Evolutionary conservation across 2,113 vertebrate species (phyloP), one percentile per base, ranked within the genome.

Genomic region (Cynocephalus volans): DNA sequence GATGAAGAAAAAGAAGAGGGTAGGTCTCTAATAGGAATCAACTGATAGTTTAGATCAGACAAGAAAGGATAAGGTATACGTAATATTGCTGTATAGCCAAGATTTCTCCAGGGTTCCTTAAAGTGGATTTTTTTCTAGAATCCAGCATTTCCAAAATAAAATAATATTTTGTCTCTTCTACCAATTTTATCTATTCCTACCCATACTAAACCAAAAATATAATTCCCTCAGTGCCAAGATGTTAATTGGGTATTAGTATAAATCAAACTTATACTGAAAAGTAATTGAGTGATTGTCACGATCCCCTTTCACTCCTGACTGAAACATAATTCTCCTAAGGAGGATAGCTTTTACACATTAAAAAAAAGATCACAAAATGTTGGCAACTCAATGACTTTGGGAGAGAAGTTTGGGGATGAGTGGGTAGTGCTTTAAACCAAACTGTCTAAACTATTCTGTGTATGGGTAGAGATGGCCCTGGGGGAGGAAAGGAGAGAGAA

Each of bases 181-280:
- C 58, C 65, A 65, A 85, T 84, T 84, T 79, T 33, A 31, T 65
- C 6, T 70, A 64, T 64, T 70, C 31, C 21, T 62, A 64, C 2
- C 18, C 24, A 62, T 31, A 85, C 41, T 45, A 76, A 79, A 88
- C 45, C 56, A 92, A 95, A 69, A 88, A 33, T 24, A 70, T 56
- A 60, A 80, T 80, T 79, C 14, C 14, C 36, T 76, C 33, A n/a
- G 24, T 41, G 28, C 8, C 33, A 83, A 83, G 31, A 76, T 65
- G 3, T 84, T 90, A 77, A 92, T 31, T 64, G 48, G 19, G 3
- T 79, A 28, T 96, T 90, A 86, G 7, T 33, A 52, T 41, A 90
- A 86, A 81, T 65, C 8, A 95, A 65, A 65, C 45, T 36, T 41
- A 83, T 69, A 62, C 13, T 88, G 23, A 91, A 84, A 87, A 54